Base-by-base conservation (phyloP, 2,113 vertebrate species). In the Caretta caretta region DNA sequence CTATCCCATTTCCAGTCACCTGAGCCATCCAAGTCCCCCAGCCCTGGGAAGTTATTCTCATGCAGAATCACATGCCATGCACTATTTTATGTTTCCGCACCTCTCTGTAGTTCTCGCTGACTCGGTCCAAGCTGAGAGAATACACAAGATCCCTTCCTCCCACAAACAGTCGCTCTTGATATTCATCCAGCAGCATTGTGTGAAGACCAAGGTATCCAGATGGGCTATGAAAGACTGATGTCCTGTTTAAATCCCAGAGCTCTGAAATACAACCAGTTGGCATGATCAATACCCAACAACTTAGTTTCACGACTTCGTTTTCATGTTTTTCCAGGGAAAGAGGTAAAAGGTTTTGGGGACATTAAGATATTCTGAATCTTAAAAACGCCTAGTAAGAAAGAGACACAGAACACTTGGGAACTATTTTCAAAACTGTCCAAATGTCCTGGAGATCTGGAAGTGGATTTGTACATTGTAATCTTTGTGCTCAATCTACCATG, bases 191-290 rank as follows among this genome's bases (percentile, higher is more conserved):
- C 93, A 99, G 97, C 99, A 99, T 99, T 56, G 98, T 97, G 59
- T 98, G 98, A 56, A 99, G 98, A 95, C 99, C 99, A 90, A 99
- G 98, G 94, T 98, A 97, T 75, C 98, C 98, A 93, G 98, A 98
- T 1, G 98, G 98, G 42, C 98, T 98, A 84, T 98, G 99, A 97
- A 99, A 99, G 90, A 99, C 96, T 96, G 98, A 99, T 1, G 99
- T 99, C 96, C 99, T 99, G 98, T 99, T 99, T 96, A 99, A 97
- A 90, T 99, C 99, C 99, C 98, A 99, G 88, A 99, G 99, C 96
- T 99, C 99, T 99, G 98, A 98, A 98, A 98, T 6, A 91, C 80
- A 98, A 97, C 78, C 82, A 97, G 96, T 95, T 88, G 35, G 42
- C 0, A 6, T n/a, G 54, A 93, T 97, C 82, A 98, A 97, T 86